Percentiles rank a stretch among this genome's conserved stretches.
phyloP scores from a whole-genome alignment of 2,888 invertebrate species.

The Hanleya hanleyi region DNA sequence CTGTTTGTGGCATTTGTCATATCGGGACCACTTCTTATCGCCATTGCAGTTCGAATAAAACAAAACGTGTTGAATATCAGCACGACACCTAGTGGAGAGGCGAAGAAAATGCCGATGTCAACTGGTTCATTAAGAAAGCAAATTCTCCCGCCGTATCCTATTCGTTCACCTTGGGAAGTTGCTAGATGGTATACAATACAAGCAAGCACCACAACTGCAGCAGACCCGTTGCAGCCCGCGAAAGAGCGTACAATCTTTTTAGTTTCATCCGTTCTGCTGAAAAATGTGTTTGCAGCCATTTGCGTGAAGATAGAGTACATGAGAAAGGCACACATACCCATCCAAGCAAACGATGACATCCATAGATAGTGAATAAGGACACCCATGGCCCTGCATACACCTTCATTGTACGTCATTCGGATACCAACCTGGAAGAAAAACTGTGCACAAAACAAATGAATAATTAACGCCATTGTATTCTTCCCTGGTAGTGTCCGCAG shows the following conservation, averaged over 20 bases:
- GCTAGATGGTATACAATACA: neutral
- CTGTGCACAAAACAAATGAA: neutral
- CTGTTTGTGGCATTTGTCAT: neutral
- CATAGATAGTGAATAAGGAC: slow-evolving; percentile 3
- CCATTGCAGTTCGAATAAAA: neutral
- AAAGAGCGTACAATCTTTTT: neutral
- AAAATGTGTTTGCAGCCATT: neutral
- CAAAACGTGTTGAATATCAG: slow-evolving; percentile 12
- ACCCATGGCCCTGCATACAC: neutral
- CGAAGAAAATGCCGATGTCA: slow-evolving; percentile 17
- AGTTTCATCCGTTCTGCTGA: neutral
- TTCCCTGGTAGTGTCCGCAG: slow-evolving; percentile 1
- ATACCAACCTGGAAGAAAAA: slow-evolving; percentile 1
- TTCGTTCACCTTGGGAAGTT: neutral
- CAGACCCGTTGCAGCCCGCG: neutral
- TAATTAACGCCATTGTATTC: neutral
- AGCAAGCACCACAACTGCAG: neutral
- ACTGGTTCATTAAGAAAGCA: slow-evolving; percentile 7
- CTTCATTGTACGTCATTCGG: neutral
- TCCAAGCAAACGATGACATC: neutral
- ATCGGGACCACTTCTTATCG: neutral
- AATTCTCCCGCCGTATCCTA: slow-evolving; percentile 19
- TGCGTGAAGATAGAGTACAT: slow-evolving; percentile 1
- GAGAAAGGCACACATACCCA: neutral
- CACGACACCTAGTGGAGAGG: slow-evolving; percentile 11